Conservation (phyloP, 2,888 invertebrate species). For the Lampropteryx suffumata region DNA sequence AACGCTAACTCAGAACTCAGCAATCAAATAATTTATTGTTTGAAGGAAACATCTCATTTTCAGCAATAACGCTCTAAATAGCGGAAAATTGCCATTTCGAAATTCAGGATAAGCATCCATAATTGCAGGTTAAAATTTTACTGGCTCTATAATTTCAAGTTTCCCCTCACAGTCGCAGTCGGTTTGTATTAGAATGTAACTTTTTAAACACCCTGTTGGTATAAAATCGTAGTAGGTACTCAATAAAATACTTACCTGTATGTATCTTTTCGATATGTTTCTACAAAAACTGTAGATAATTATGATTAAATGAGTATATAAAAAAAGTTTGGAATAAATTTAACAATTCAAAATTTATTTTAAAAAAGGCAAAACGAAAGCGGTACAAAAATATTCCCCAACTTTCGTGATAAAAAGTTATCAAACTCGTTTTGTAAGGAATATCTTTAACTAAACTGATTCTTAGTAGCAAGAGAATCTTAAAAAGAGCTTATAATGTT, state of each 20-base stretch:
- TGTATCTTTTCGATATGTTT: too few species aligned
- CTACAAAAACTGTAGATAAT: too few species aligned
- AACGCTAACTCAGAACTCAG: conserved; percentile 24
- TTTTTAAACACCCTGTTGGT: too few species aligned
- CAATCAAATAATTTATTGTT: conserved; percentile 39
- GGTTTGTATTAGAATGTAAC: not conserved
- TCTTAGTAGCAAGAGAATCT: conserved; percentile 35
- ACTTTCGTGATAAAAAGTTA: conserved; percentile 38
- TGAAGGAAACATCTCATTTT: conserved; percentile 46
- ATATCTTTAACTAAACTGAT: conserved; percentile 30
- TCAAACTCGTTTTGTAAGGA: conserved; percentile 33
- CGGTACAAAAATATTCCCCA: conserved; percentile 33
- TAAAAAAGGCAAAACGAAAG: conserved; percentile 19
- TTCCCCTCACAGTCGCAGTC: conserved; percentile 6
- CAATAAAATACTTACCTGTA: too few species aligned
- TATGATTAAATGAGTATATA: too few species aligned
- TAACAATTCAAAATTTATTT: conserved; percentile 4
- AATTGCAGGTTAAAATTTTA: conserved; percentile 50
- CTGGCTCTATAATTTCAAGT: conserved; percentile 42
- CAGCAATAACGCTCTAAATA: conserved; percentile 43
- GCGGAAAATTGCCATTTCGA: conserved; percentile 47
- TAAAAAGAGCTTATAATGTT: conserved; percentile 12
- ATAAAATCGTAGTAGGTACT: too few species aligned
- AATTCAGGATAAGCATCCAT: conserved; percentile 46
- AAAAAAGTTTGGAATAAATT: conserved; percentile 1